A percentile compares a stretch with the other conserved stretches of the same genome.
Evolutionary conservation across 2,113 vertebrate genomes (phyloP).

Genomic region (Podiceps cristatus): DNA sequence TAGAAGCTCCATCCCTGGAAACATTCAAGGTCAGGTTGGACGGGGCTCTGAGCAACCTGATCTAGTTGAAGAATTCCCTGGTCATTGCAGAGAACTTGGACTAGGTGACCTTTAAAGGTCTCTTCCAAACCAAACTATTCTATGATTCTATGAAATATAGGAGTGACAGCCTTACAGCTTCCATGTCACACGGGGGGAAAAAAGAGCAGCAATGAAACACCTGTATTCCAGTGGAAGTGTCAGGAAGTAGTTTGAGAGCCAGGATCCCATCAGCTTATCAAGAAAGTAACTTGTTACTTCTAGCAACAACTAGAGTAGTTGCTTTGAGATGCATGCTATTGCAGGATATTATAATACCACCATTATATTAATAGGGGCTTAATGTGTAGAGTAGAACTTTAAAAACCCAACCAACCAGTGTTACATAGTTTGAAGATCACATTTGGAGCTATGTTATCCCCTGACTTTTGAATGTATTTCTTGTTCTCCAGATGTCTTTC

Average conservation of each 20-base stretch:
- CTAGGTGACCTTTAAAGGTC: too few species aligned
- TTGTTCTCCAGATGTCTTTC: neutral
- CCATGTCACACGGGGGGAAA: neutral
- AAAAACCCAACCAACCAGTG: neutral
- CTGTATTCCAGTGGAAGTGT: neutral
- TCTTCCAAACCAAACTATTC: too few species aligned
- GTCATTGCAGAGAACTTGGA: too few species aligned
- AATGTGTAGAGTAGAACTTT: neutral
- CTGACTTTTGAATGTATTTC: neutral
- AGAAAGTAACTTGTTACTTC: neutral
- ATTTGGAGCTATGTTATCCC: neutral
- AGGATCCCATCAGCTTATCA: neutral
- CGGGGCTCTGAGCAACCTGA: too few species aligned
- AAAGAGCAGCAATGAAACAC: neutral
- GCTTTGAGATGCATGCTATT: neutral
- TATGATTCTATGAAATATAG: neutral
- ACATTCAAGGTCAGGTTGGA: too few species aligned
- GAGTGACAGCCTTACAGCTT: neutral
- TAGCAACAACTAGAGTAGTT: too few species aligned
- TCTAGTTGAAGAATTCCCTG: too few species aligned
- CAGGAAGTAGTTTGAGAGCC: neutral
- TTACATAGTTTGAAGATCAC: neutral
- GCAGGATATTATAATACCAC: neutral
- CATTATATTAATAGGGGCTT: neutral
- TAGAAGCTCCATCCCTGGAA: too few species aligned